Percentiles rank a stretch among this genome's conserved stretches.
Conservation (phyloP, 2,888 invertebrate genomes). For the Calameuta filiformis region DNA sequence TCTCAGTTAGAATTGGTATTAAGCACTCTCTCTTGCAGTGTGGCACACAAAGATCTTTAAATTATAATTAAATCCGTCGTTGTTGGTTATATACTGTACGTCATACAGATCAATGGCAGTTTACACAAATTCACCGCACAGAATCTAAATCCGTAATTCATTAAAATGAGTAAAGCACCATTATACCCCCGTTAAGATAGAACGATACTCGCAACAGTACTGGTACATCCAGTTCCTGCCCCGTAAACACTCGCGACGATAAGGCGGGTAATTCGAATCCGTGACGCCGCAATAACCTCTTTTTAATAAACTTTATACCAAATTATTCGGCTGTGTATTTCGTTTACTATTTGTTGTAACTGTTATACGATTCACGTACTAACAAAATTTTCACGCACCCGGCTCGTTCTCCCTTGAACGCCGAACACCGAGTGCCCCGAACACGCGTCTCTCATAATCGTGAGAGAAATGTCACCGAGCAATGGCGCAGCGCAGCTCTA, state of each 20-base stretch:
- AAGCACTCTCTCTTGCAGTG: neutral
- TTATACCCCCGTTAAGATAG: neutral
- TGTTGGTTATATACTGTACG: neutral
- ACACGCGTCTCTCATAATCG: constrained; percentile 5
- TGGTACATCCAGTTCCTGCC: neutral
- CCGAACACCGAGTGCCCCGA: neutral
- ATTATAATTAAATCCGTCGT: neutral
- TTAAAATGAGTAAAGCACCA: neutral
- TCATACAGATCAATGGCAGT: neutral
- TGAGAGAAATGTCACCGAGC: constrained; percentile 13
- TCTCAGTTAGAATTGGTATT: neutral
- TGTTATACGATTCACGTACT: neutral
- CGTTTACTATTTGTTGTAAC: neutral
- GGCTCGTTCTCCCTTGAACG: neutral
- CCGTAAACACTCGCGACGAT: neutral
- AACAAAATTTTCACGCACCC: neutral
- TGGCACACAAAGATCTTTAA: neutral
- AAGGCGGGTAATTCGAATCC: neutral
- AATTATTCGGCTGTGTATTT: neutral
- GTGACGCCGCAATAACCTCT: neutral
- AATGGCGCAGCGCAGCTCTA: constrained; percentile 18
- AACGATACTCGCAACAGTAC: neutral
- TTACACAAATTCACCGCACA: neutral
- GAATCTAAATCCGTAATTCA: neutral
- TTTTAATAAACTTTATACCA: neutral